phyloP scores from a whole-genome alignment of 1,140 invertebrate species.

The Bradysia coprophila region DNA sequence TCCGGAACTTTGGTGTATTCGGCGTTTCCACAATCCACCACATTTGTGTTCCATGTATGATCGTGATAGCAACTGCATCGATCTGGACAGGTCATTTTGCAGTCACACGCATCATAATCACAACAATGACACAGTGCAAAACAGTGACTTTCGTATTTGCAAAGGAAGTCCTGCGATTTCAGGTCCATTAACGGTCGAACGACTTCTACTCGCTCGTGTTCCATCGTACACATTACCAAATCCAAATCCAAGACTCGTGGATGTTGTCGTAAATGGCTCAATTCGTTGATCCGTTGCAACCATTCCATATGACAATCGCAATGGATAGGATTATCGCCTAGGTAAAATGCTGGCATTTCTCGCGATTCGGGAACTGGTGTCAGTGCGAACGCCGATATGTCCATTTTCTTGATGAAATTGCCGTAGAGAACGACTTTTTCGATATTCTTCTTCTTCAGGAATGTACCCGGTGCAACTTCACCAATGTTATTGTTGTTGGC shows the following conservation, averaged over 20 bases:
- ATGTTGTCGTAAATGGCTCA: conserved; percentile 47
- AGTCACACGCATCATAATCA: conserved; percentile 79
- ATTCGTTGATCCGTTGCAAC: conserved; percentile 57
- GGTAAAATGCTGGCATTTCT: conserved; percentile 54
- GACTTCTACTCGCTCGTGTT: conserved; percentile 48
- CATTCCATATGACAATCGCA: conserved; percentile 77
- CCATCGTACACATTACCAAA: conserved; percentile 58
- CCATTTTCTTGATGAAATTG: conserved; percentile 52
- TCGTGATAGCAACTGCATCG: conserved; percentile 81
- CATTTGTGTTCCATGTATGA: conserved; percentile 76
- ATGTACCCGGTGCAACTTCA: conserved; percentile 48
- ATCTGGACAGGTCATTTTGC: conserved; percentile 75
- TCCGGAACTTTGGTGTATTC: conserved; percentile 52
- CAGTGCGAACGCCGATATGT: conserved; percentile 48
- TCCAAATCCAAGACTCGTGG: conserved; percentile 70
- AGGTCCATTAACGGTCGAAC: conserved; percentile 52
- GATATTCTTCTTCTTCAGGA: conserved; percentile 45
- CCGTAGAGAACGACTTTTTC: conserved; percentile 55
- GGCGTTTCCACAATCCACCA: conserved; percentile 69
- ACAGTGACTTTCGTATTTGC: conserved; percentile 74
- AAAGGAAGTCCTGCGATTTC: conserved; percentile 65
- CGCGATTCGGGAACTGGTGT: conserved; percentile 39
- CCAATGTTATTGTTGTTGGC: conserved; percentile 58
- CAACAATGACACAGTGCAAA: conserved; percentile 79
- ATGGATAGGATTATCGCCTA: conserved; percentile 61